Evolutionary conservation across 2,113 vertebrate species (phyloP).

Genomic region (Megaptera novaeangliae): DNA sequence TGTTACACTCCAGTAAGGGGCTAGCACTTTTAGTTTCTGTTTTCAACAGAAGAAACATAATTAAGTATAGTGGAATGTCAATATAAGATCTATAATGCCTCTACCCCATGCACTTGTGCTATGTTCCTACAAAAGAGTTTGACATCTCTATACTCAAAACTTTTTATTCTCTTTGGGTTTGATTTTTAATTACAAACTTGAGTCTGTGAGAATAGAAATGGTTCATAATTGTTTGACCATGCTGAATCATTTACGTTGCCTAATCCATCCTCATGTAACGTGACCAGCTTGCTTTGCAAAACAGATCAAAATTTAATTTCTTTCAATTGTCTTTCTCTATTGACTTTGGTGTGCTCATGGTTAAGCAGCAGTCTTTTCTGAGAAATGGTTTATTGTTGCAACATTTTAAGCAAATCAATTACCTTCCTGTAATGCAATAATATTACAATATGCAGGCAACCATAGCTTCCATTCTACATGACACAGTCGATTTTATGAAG

Average conservation of each 20-base stretch:
- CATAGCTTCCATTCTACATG: slow-evolving; percentile 63
- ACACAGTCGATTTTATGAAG: slow-evolving; percentile 70
- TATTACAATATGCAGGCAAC: slow-evolving; percentile 70
- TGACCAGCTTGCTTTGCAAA: neutral
- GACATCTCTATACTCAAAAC: neutral
- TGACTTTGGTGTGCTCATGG: slow-evolving; percentile 30
- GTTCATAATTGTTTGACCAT: neutral
- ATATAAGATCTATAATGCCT: neutral
- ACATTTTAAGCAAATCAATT: slow-evolving; percentile 76
- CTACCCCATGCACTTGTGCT: neutral
- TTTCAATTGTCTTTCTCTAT: slow-evolving; percentile 17
- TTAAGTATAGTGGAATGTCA: neutral
- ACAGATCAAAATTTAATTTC: slow-evolving; percentile 59
- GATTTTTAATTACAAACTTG: slow-evolving; percentile 41
- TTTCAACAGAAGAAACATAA: neutral
- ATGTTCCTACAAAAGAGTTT: neutral
- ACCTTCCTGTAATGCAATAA: slow-evolving; percentile 69
- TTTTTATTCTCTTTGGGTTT: slow-evolving; percentile 22
- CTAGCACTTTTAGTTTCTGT: neutral
- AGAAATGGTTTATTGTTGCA: slow-evolving; percentile 69
- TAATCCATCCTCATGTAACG: neutral
- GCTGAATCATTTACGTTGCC: slow-evolving; percentile 27
- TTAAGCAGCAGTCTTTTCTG: slow-evolving; percentile 63
- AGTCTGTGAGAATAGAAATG: neutral
- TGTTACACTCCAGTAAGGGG: neutral